Evolutionary conservation across 2,888 invertebrate genomes (phyloP), one percentile per base, ranked within the genome.

Genomic region (Hyles lineata): DNA sequence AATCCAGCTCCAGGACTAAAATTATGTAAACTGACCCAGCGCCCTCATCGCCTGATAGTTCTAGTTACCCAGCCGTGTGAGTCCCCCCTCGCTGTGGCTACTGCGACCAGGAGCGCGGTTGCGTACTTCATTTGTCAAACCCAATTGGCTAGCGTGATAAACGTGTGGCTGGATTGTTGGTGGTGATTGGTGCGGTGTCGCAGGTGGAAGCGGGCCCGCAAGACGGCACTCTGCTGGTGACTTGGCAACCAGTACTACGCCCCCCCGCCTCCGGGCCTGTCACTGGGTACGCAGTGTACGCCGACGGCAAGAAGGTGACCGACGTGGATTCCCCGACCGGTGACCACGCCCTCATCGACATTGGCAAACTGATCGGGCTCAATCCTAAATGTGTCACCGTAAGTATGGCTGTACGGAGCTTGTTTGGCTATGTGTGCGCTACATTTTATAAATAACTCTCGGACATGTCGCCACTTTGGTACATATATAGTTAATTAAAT

Each of bases 201-300:
- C 97, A 98, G 96, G 98, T 98, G 92, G 99, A 99, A 96, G 96
- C 97, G 93, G 99, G 99, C 82, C 99, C 99, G 85, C 99, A 99
- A 95, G 99, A 99, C 94, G 99, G 99, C 87, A 99, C 99, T 80
- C 96, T 99, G 87, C 96, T 99, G 91, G 98, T 99, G 89, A 99
- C 99, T 82, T 99, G 99, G 99, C 97, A 98, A 93, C 99, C 99
- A 79, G 99, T 99, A 86, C 97, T 97, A 80, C 95, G 96, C 80
- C 96, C 97, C 78, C 97, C 98, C 83, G 97, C 97, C 85, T 97
- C 97, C 85, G 96, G 97, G 86, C 96, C 97, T 83, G 98, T 99
- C 85, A 98, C 98, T 81, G 99, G 99, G 82, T 99, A 99, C 94
- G 97, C 98, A 79, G 98, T 99, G 81, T 99, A 98, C 94, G 99